These are phyloP conservation scores for Pao palembangensis DNA, from an alignment of 2,113 vertebrate genomes.

Conservation along the genomic window DNA sequence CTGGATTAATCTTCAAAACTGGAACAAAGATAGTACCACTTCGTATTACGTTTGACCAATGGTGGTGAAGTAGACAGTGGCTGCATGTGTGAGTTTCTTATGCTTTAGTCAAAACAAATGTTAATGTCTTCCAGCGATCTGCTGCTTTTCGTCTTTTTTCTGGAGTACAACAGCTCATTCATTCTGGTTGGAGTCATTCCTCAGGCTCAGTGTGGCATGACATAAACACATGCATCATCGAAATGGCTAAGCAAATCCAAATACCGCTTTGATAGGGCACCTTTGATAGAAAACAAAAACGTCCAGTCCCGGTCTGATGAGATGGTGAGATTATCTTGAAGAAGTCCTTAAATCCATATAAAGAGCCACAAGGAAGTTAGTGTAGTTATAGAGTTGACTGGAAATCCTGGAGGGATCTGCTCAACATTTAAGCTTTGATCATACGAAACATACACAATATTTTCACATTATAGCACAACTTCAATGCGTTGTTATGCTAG, in stretches of 20 bases:
- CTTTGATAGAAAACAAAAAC: conserved; percentile 34
- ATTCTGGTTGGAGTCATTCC: conserved; percentile 51
- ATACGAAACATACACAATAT: no score
- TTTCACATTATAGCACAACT: no score
- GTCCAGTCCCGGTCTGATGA: no score
- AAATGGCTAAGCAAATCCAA: conserved; percentile 17
- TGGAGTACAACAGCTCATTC: conserved; percentile 36
- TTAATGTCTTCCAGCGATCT: conserved; percentile 15
- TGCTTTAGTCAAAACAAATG: conserved; percentile 20
- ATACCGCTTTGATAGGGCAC: conserved; percentile 24
- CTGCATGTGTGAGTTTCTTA: neutral
- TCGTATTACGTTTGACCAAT: conserved; percentile 13
- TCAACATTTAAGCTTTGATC: no score
- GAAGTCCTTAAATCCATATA: no score
- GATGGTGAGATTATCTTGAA: no score
- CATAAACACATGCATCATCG: conserved; percentile 55
- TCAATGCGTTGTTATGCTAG: no score
- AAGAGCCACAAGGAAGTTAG: no score
- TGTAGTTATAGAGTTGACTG: no score
- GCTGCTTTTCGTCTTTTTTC: conserved; percentile 5
- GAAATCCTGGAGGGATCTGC: no score
- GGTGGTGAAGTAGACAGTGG: no score
- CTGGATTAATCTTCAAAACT: conserved; percentile 25
- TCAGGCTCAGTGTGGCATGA: conserved; percentile 39
- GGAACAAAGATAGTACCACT: conserved; percentile 20